phyloP scores from a whole-genome alignment of 2,888 invertebrate genomes.

The Prosapia bicincta region DNA sequence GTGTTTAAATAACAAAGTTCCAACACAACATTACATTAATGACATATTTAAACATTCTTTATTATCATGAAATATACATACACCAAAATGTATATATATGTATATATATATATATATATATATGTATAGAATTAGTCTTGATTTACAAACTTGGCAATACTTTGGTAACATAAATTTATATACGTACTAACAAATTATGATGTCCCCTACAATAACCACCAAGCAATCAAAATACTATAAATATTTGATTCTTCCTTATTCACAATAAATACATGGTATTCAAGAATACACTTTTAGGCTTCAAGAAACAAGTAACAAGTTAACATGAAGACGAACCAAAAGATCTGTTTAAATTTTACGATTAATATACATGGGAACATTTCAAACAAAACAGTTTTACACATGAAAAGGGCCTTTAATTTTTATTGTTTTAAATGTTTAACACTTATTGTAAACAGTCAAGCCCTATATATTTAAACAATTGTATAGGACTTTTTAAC shows the following conservation, averaged over 20 bases:
- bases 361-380: too few relatives aligned
- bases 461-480: background rate
- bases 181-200: background rate
- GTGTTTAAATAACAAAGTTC: too few relatives aligned
- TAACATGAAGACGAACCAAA: background rate
- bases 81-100: conserved; percentile 29
- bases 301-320: background rate
- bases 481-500: background rate
- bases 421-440: background rate
- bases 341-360: background rate
- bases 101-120: conserved; percentile 29
- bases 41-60: conserved; percentile 23
- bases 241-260: background rate
- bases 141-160: background rate
- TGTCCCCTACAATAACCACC: background rate
- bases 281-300: background rate
- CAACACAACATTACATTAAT: background rate
- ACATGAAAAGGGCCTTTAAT: background rate
- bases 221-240: conserved; percentile 2
- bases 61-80: conserved; percentile 29
- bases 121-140: conserved; percentile 6
- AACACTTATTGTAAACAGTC: background rate
- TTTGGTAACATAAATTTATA: background rate
- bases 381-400: too few relatives aligned
- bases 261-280: background rate